Evolutionary conservation across 2,888 invertebrate species (phyloP).

Genomic region (Epinotia demarniana): DNA sequence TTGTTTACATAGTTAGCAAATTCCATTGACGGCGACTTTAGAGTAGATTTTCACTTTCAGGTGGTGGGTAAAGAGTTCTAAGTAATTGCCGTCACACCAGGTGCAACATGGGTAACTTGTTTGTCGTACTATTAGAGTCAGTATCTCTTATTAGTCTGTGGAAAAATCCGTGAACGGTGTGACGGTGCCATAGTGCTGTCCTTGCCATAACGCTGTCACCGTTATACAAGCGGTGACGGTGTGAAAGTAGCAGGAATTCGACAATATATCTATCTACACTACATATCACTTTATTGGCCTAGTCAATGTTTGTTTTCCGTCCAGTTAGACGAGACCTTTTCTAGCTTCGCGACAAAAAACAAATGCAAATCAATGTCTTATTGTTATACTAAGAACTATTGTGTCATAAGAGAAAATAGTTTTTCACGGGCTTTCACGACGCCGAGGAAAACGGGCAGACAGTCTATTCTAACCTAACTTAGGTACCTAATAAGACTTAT

Average conservation of each 20-base stretch:
- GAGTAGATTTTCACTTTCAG: too few species aligned
- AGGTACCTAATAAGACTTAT: neutral
- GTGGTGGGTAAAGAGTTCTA: too few species aligned
- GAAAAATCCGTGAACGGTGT: neutral
- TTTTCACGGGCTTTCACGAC: too few species aligned
- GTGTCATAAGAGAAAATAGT: too few species aligned
- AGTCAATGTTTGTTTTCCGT: constrained; percentile 14
- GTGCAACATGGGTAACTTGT: too few species aligned
- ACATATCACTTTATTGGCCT: constrained; percentile 30
- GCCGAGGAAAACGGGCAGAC: neutral
- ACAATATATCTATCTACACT: neutral
- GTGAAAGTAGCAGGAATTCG: constrained; percentile 43
- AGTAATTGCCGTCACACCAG: too few species aligned
- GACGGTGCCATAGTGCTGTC: constrained; percentile 3
- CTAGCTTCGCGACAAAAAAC: neutral
- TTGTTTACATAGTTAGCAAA: too few species aligned
- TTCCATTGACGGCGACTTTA: too few species aligned
- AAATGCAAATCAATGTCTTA: neutral
- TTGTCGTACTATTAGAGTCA: too few species aligned
- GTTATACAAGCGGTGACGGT: constrained; percentile 28
- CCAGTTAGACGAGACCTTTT: neutral
- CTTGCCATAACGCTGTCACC: constrained; percentile 34
- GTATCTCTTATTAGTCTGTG: too few species aligned
- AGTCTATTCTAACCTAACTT: neutral
- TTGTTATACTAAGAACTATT: too few species aligned